These are phyloP conservation scores for Cantharis rustica DNA, from an alignment of 2,888 invertebrate genomes.

Conservation along the genomic window DNA sequence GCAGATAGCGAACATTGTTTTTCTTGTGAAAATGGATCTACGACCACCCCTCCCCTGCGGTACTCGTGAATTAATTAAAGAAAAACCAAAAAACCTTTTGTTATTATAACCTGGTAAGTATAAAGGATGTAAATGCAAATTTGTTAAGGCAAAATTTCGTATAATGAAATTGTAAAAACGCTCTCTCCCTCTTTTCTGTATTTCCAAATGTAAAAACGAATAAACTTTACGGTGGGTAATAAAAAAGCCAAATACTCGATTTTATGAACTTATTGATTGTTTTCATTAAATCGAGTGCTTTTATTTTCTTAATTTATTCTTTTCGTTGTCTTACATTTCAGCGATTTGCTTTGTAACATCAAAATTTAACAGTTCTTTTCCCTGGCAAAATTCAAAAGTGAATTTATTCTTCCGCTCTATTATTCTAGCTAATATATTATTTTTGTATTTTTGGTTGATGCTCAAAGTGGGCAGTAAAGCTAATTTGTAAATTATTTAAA, in stretches of 20 bases:
- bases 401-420: no score
- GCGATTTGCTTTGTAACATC: neutral
- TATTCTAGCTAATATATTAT: no score
- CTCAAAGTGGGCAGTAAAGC: no score
- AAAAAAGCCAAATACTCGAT: neutral
- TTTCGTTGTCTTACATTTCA: neutral
- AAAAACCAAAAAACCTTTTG: neutral
- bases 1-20: neutral
- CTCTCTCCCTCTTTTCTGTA: neutral
- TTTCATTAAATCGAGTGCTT: neutral
- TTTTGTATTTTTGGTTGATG: no score
- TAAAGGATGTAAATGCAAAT: neutral
- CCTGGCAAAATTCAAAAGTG: no score
- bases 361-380: neutral
- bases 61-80: neutral
- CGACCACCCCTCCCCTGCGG: neutral
- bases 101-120: neutral
- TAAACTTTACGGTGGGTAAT: neutral
- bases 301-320: neutral
- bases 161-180: neutral
- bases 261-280: neutral
- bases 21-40: neutral
- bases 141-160: neutral
- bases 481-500: no score
- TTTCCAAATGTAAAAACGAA: neutral